These are phyloP conservation scores for Podarcis cretensis DNA, from an alignment of 2,113 vertebrate species.

Conservation along the genomic window DNA sequence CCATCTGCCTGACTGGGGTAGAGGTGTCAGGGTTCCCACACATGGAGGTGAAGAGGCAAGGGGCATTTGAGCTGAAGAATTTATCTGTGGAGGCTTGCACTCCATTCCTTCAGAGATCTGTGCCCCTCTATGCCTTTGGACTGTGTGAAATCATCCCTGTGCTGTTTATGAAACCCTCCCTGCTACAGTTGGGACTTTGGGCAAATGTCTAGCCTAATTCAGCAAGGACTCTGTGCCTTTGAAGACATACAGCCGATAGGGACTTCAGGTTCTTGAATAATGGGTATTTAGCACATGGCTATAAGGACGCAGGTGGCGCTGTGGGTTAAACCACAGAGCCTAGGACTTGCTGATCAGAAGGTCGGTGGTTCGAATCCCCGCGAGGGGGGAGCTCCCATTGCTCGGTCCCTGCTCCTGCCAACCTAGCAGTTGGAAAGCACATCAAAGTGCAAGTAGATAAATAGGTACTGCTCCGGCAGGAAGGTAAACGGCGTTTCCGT, in stretches of 20 bases:
- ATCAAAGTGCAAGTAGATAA: no score
- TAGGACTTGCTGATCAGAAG: no score
- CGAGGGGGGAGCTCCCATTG: no score
- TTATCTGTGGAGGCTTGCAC: neutral
- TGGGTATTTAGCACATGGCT: neutral
- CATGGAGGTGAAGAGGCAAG: neutral
- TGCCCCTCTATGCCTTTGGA: neutral
- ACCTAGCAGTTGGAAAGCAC: no score
- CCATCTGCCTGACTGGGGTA: neutral
- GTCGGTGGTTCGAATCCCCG: no score
- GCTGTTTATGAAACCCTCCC: neutral
- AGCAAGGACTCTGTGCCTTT: neutral
- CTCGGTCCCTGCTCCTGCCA: no score
- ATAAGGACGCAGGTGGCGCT: no score
- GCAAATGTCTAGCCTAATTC: neutral
- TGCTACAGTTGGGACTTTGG: neutral
- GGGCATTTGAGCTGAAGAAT: neutral
- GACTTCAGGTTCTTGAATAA: neutral
- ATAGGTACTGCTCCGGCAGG: no score
- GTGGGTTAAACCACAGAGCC: no score
- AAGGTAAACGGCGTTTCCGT: no score
- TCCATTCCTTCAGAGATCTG: neutral
- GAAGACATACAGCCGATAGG: neutral
- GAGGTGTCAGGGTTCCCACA: neutral
- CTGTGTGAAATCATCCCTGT: neutral